Conservation (phyloP, 2,113 vertebrate genomes). For the Semnopithecus entellus region DNA sequence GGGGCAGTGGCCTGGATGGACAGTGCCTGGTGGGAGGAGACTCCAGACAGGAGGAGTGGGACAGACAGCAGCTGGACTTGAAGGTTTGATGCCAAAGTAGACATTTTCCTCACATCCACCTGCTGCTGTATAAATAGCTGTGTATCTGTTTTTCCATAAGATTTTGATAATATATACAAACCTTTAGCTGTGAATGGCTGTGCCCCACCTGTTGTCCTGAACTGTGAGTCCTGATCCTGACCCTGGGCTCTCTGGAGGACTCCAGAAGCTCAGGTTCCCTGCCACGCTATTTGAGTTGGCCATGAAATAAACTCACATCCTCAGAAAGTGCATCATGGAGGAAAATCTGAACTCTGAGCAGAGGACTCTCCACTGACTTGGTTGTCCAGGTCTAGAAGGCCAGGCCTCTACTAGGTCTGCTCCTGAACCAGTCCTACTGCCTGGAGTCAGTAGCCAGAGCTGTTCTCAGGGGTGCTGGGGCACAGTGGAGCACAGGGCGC, state of each 20-base stretch:
- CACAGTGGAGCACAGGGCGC: not conserved
- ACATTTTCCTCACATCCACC: slow-evolving; percentile 39
- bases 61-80: slow-evolving; percentile 22
- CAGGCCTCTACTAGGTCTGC: not conserved
- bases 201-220: not conserved
- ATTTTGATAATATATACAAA: slow-evolving; percentile 76
- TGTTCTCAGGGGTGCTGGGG: not conserved
- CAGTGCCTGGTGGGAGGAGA: not conserved
- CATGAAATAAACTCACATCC: not conserved
- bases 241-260: not conserved
- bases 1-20: not conserved
- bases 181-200: not conserved
- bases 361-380: not conserved
- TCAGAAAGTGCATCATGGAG: not conserved
- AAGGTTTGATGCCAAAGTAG: slow-evolving; percentile 69
- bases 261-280: not conserved
- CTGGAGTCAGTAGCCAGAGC: not conserved
- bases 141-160: slow-evolving; percentile 64
- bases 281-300: no score
- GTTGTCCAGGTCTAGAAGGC: not conserved
- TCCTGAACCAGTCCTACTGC: not conserved
- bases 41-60: not conserved
- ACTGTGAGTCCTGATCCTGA: not conserved
- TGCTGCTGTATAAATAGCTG: slow-evolving; percentile 58
- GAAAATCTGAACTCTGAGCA: not conserved